These are phyloP conservation scores for Harpegnathos saltator DNA, from an alignment of 1,140 invertebrate genomes.

Conservation along the genomic window DNA sequence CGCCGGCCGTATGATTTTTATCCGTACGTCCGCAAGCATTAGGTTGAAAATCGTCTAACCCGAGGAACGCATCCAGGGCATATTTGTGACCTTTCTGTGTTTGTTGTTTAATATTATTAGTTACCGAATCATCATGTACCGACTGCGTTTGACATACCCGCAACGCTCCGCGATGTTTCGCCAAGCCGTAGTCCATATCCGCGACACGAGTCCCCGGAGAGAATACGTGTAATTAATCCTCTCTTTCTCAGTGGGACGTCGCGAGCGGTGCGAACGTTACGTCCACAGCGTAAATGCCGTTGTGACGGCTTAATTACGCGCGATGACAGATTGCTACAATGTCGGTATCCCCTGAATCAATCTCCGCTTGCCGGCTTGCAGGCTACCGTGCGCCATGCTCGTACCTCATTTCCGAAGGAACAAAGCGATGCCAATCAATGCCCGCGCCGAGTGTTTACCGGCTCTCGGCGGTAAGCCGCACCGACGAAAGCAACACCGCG, in stretches of 20 bases:
- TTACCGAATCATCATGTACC: too few species aligned
- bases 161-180: not conserved
- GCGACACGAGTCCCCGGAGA: not conserved
- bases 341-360: conserved; percentile 32
- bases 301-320: conserved; percentile 42
- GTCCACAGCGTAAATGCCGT: conserved; percentile 16
- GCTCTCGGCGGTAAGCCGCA: too few species aligned
- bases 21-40: too few species aligned
- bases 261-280: conserved; percentile 13
- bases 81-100: too few species aligned
- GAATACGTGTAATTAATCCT: conserved; percentile 29
- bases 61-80: too few species aligned
- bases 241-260: conserved; percentile 17
- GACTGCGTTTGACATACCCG: too few species aligned
- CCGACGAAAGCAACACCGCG: not conserved
- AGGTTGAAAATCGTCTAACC: too few species aligned
- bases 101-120: too few species aligned
- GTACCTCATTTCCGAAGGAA: conserved; percentile 6
- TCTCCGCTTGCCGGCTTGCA: not conserved
- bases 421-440: conserved; percentile 15
- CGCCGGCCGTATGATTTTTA: too few species aligned
- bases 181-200: not conserved
- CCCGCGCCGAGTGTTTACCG: not conserved
- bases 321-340: conserved; percentile 36
- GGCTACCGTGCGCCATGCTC: conserved; percentile 3